Conservation (phyloP, 2,113 vertebrate species). For the Climacteris rufus region DNA sequence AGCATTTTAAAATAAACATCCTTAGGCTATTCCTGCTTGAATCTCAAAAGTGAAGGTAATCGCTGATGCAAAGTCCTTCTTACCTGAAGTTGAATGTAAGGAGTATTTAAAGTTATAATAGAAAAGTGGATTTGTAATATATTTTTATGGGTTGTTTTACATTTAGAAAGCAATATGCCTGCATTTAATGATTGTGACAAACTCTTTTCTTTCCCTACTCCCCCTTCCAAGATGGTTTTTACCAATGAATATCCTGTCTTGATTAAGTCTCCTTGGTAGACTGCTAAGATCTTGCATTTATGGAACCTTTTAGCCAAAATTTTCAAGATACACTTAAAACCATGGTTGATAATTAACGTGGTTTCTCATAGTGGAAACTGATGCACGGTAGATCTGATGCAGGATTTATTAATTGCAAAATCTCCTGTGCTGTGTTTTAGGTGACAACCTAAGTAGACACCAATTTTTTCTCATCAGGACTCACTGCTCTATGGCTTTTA, state of each 20-base stretch:
- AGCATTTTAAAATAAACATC: slow-evolving; percentile 44
- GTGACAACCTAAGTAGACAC: not conserved
- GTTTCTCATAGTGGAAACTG: not conserved
- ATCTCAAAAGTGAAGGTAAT: slow-evolving; percentile 2
- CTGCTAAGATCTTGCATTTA: not conserved
- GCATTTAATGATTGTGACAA: not conserved
- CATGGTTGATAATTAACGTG: not conserved
- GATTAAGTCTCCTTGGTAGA: slow-evolving; percentile 22
- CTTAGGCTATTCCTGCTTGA: not conserved
- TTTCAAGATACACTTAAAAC: not conserved
- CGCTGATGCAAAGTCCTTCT: not conserved
- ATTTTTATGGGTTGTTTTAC: not conserved
- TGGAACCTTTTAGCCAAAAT: not conserved
- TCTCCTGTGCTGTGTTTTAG: not conserved
- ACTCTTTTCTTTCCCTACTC: not conserved
- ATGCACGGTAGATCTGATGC: not conserved
- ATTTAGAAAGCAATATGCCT: not conserved
- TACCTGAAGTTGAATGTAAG: not conserved
- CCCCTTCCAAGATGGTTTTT: not conserved
- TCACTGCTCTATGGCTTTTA: not conserved
- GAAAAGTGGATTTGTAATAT: not conserved
- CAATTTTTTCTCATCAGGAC: not conserved
- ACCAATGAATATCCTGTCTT: slow-evolving; percentile 17
- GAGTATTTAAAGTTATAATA: not conserved
- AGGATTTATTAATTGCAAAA: not conserved